These are phyloP conservation scores for Sceliomorpha sp. DNA, from an alignment of 2,888 invertebrate species.

Conservation along the genomic window DNA sequence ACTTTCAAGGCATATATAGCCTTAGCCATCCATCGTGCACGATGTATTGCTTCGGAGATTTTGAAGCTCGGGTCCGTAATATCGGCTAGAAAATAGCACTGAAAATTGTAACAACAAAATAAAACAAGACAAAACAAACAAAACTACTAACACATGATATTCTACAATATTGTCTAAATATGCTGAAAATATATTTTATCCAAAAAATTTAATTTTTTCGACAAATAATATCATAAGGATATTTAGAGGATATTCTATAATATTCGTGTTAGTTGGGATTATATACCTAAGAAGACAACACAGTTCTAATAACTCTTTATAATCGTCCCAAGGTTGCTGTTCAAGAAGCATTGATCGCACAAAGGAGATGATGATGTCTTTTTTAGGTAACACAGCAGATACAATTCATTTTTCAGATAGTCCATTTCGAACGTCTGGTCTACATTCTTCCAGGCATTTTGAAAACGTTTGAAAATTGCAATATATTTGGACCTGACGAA, in stretches of 20 bases:
- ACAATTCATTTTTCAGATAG: slow-evolving; percentile 5
- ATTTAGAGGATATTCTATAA: no score
- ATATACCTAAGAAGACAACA: no score
- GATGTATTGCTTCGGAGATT: background rate
- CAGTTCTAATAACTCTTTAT: slow-evolving; percentile 10
- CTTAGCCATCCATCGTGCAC: background rate
- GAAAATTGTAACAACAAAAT: no score
- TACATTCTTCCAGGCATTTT: slow-evolving; percentile 6
- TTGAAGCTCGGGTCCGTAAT: background rate
- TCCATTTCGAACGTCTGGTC: background rate
- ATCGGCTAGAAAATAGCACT: slow-evolving; percentile 14
- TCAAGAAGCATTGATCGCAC: background rate
- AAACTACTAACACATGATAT: slow-evolving; percentile 20
- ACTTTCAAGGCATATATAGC: slow-evolving; percentile 4
- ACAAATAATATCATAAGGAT: no score
- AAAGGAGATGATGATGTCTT: background rate
- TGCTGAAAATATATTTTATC: slow-evolving; percentile 1
- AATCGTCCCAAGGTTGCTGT: slow-evolving; percentile 8
- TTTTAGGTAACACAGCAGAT: background rate
- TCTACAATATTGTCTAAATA: slow-evolving; percentile 30
- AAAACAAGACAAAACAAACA: no score
- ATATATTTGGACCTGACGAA: slow-evolving; percentile 17
- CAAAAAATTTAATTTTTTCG: background rate
- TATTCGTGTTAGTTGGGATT: no score
- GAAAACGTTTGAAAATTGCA: slow-evolving; percentile 18